Percentiles rank a stretch among this genome's conserved stretches.
Conservation (phyloP, 2,888 invertebrate genomes). For the Asteroscopus sphinx region DNA sequence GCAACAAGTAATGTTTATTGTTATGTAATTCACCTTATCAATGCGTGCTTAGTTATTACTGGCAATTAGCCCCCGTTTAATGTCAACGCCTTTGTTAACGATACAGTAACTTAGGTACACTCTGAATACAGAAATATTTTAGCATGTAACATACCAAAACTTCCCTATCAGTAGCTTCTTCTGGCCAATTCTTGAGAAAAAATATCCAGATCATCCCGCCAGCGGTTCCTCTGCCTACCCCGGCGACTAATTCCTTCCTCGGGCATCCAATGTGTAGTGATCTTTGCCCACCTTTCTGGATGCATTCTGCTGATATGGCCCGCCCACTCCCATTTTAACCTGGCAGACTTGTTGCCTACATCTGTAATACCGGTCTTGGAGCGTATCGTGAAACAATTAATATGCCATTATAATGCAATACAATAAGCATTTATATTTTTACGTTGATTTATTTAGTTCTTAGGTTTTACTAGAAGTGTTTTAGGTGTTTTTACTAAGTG, state of each 20-base stretch:
- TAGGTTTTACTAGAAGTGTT: neutral
- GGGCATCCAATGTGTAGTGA: too few species aligned
- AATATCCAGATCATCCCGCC: too few species aligned
- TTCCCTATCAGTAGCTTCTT: neutral
- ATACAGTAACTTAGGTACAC: constrained; percentile 3
- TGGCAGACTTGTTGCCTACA: too few species aligned
- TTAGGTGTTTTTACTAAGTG: neutral
- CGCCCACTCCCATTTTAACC: too few species aligned
- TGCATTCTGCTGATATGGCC: too few species aligned
- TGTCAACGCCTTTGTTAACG: constrained; percentile 5
- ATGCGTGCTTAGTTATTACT: constrained; percentile 2
- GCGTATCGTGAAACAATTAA: constrained; percentile 24
- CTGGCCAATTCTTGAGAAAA: too few species aligned
- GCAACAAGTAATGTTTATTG: constrained; percentile 3
- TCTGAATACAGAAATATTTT: constrained; percentile 1
- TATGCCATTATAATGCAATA: constrained; percentile 13
- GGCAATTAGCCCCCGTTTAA: neutral
- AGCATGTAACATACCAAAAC: too few species aligned
- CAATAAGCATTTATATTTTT: constrained; percentile 4
- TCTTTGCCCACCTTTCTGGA: too few species aligned
- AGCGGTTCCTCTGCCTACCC: too few species aligned
- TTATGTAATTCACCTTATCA: constrained; percentile 38
- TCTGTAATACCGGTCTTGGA: too few species aligned
- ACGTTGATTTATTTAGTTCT: neutral
- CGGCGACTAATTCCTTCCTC: too few species aligned